phyloP scores from a whole-genome alignment of 2,113 vertebrate genomes.

The Symphodus melops region DNA sequence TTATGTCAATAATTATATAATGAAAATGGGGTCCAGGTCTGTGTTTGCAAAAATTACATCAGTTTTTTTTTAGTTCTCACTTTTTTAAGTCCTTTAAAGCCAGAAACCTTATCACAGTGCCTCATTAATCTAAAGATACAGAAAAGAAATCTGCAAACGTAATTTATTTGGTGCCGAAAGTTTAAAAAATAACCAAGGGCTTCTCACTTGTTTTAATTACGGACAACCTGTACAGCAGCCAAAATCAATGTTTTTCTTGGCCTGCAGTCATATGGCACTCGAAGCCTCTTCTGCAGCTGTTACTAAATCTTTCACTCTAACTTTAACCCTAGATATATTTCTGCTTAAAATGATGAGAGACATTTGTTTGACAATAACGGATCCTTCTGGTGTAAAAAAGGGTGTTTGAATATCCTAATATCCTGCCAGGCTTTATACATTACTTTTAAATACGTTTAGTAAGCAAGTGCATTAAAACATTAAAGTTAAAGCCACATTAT shows the following conservation, averaged over 20 bases:
- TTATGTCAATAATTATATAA: background rate
- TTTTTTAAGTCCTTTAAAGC: background rate
- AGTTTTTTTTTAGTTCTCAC: background rate
- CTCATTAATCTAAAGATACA: background rate
- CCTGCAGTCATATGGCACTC: constrained; percentile 16
- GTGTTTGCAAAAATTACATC: background rate
- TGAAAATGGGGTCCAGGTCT: background rate
- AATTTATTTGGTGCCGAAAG: constrained; percentile 59
- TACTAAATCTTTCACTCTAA: constrained; percentile 15
- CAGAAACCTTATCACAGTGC: background rate
- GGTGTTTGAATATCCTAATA: background rate
- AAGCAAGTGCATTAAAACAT: background rate
- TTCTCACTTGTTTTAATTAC: constrained; percentile 59
- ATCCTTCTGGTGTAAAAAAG: background rate
- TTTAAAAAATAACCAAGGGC: constrained; percentile 43
- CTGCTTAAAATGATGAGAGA: background rate
- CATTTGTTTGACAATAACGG: constrained; percentile 1
- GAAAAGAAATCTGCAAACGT: constrained; percentile 12
- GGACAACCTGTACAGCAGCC: constrained; percentile 31
- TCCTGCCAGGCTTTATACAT: background rate
- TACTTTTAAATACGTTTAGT: too few species aligned
- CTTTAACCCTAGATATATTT: constrained; percentile 2
- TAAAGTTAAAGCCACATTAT: background rate
- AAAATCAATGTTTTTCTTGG: constrained; percentile 67
- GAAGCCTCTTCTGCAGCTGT: constrained; percentile 10